Evolutionary conservation across 2,797 vertebrate species (phyloP), one percentile per base, ranked within the genome.

Genomic region (Chelon auratus): DNA sequence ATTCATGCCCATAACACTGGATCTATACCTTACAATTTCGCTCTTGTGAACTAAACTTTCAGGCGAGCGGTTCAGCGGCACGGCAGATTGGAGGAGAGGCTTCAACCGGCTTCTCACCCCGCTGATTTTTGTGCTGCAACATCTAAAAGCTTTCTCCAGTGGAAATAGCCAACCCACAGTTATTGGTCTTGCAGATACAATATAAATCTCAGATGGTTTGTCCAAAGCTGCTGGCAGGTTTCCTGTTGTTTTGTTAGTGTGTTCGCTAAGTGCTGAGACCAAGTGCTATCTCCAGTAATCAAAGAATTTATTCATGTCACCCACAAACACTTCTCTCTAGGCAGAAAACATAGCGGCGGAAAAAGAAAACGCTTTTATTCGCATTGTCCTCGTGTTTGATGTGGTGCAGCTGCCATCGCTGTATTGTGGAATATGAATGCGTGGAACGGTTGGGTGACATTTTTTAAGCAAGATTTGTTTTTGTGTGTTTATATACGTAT

Each of bases 271-370:
- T 68, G 72, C 62, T 55, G 63, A 60, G 36, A 52, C 72, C 71
- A 57, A 82, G 65, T 68, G 51, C 56, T 60, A 53, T 78, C 75
- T 72, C 54, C 48, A 52, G 40, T 71, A 72, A 69, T 71, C 56
- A 77, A 48, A 70, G 74, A 83, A 24, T 71, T 56, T 37, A 63
- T 74, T 69, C 72, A 59, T 75, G 60, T 84, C 20, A n/a, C 75
- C 70, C 58, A 80, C 57, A 47, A 26, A 67, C 58, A 51, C 26
- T 50, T 56, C 40, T 78, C 53, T 60, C 9, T 20, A 63, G 43
- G 52, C 40, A 65, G 54, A 68, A 80, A 60, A 66, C 65, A 72
- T 65, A 59, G 62, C 73, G 36, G 22, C 57, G 57, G 43, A 40
- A 33, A 33, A 6, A 5, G 7, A 33, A 33, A 33, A 1, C 30